These are phyloP conservation scores for Psittacula derbiana DNA, from an alignment of 2,797 vertebrate genomes.

Conservation along the genomic window DNA sequence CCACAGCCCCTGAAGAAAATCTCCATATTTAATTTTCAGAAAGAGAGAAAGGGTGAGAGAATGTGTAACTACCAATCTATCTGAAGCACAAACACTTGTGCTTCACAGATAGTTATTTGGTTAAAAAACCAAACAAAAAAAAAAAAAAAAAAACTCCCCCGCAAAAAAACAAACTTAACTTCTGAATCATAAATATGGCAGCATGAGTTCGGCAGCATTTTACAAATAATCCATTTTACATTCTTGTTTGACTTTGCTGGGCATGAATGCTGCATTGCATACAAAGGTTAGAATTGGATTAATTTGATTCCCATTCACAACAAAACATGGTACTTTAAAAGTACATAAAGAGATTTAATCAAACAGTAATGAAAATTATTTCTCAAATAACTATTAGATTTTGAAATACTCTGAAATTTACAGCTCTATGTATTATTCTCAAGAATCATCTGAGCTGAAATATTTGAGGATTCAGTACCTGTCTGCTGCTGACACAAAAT, in stretches of 20 bases:
- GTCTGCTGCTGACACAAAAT: background rate
- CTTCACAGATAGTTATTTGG: conserved; percentile 70
- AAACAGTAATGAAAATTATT: background rate
- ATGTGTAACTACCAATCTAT: conserved; percentile 56
- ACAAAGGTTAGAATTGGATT: background rate
- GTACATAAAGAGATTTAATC: background rate
- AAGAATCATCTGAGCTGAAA: background rate
- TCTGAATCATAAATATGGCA: conserved; percentile 55
- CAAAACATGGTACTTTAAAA: background rate
- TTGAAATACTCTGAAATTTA: background rate
- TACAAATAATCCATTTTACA: conserved; percentile 19
- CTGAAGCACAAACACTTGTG: conserved; percentile 63
- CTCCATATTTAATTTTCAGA: background rate
- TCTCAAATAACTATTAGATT: background rate
- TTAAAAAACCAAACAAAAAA: conserved; percentile 39
- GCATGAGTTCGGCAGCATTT: conserved; percentile 79
- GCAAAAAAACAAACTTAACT: background rate
- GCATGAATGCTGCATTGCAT: background rate
- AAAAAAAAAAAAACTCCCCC: background rate
- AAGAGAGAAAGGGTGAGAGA: background rate
- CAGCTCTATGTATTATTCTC: background rate
- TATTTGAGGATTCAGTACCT: background rate
- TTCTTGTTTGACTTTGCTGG: background rate
- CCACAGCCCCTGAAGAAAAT: background rate
- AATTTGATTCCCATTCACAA: background rate